Evolutionary conservation across 2,888 invertebrate species (phyloP), one percentile per base, ranked within the genome.

Genomic region (Idaea biselata): DNA sequence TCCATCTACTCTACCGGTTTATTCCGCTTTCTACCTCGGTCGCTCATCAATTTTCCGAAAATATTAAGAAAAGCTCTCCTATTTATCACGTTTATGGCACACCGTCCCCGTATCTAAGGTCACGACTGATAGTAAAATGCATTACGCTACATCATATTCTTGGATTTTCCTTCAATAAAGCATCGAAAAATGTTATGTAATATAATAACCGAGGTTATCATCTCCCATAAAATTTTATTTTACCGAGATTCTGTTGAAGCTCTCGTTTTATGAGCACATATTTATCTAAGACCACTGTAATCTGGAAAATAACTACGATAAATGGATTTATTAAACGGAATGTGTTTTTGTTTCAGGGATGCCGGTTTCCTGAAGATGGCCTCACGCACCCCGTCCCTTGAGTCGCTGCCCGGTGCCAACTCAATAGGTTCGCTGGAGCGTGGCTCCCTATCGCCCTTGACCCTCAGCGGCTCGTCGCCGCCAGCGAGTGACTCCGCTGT

Each of bases 301-400:
- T 44, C 44, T 44, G 14, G 44, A 44, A 44, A 44, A 44, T 44
- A 14, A 11, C 44, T 44, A 14, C 11, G 44, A 44, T 44, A 11
- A 44, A 44, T 44, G 8, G 8, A 44, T 11, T 44, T 44, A 44
- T 44, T 44, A 44, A 44, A 14, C 6, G 14, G 44, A 44, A 44
- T 32, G 56, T 67, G 60, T 80, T 82, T 73, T 92, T 92, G 89
- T 95, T 94, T 54, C 94, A 96, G 96, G 96, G 95, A 96, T 96
- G 96, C 95, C 94, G 96, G 95, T 95, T 95, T 95, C 95, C 94
- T 96, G 95, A 97, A 96, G 95, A 97, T 97, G 97, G 97, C 97
- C 95, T 97, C 97, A 93, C 94, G 94, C 91, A 97, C 97, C 93
- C 97, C 97, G 93, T 97, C 97, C 93, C 94, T 97, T 94, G 97